Evolutionary conservation across 2,888 invertebrate genomes (phyloP).

Genomic region (Hecatera dysodea): DNA sequence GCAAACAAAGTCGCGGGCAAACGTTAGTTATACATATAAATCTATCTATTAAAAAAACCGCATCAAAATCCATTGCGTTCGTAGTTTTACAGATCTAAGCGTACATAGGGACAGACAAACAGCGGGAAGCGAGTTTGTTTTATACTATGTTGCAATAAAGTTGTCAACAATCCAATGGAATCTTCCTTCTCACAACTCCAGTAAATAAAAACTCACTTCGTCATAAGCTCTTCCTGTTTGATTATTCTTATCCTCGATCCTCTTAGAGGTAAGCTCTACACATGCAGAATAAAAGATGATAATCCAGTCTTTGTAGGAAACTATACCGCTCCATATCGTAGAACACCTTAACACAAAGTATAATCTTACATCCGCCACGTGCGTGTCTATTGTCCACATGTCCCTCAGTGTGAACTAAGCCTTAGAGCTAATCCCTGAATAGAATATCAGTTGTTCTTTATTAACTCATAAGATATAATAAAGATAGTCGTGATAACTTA

Average conservation of each 20-base stretch:
- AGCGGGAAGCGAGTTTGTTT: too few species aligned
- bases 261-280: background rate
- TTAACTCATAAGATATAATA: constrained; percentile 23
- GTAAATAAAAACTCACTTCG: too few species aligned
- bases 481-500: constrained; percentile 37
- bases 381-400: constrained; percentile 19
- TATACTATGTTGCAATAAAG: too few species aligned
- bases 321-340: background rate
- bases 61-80: too few species aligned
- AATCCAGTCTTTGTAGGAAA: background rate
- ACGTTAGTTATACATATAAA: too few species aligned
- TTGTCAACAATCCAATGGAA: too few species aligned
- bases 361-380: background rate
- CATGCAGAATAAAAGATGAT: background rate
- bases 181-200: too few species aligned
- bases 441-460: constrained; percentile 33
- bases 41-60: too few species aligned
- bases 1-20: too few species aligned
- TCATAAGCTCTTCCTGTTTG: too few species aligned
- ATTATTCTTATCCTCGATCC: background rate
- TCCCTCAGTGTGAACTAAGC: constrained; percentile 16
- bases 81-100: too few species aligned
- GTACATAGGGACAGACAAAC: too few species aligned
- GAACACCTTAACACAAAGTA: background rate
- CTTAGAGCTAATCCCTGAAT: constrained; percentile 41